Conservation (phyloP, 2,888 invertebrate species). For the Conomelus anceps region DNA sequence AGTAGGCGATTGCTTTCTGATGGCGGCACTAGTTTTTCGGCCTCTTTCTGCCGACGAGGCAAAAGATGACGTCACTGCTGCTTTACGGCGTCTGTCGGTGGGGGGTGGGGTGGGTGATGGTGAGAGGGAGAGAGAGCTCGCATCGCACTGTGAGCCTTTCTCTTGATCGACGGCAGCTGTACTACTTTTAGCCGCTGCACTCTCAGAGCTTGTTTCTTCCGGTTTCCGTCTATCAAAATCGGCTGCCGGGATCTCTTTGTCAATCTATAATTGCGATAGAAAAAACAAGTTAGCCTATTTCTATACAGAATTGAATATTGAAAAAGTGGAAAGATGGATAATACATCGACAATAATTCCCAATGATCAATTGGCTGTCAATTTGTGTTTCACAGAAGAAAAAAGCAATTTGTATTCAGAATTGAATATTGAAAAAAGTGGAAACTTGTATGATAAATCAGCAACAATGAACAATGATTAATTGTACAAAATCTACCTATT, state of each 20-base stretch:
- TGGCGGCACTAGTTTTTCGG: not conserved
- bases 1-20: not conserved
- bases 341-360: too few relatives aligned
- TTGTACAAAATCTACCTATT: too few relatives aligned
- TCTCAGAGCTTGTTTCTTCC: not conserved
- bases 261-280: not conserved
- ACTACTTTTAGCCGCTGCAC: slow-evolving; percentile 11
- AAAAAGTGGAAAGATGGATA: too few relatives aligned
- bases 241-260: not conserved
- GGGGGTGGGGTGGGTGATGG: not conserved
- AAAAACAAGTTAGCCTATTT: not conserved
- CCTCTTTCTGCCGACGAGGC: not conserved
- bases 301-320: too few relatives aligned
- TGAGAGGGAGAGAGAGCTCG: not conserved
- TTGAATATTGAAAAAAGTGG: too few relatives aligned
- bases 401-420: too few relatives aligned
- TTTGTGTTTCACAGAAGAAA: too few relatives aligned
- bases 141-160: not conserved
- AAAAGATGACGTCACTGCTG: not conserved
- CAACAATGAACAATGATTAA: too few relatives aligned
- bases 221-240: not conserved
- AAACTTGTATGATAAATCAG: too few relatives aligned
- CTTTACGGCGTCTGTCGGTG: not conserved
- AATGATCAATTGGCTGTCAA: too few relatives aligned
- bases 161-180: not conserved